phyloP scores from a whole-genome alignment of 2,888 invertebrate species.

The Cordilura impudica region DNA sequence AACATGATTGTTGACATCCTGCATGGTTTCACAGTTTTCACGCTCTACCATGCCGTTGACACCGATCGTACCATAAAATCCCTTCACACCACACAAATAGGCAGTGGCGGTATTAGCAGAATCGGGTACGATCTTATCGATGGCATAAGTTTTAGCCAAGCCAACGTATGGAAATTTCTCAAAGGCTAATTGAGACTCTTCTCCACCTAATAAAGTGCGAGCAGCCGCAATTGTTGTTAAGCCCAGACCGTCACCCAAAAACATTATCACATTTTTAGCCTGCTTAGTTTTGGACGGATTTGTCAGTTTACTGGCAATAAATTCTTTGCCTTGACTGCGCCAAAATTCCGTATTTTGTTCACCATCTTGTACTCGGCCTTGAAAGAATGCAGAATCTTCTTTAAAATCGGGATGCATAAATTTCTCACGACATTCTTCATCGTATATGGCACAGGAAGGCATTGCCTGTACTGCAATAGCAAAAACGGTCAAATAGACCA shows the following conservation, averaged over 20 bases:
- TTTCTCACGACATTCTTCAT: constrained; percentile 69
- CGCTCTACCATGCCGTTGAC: constrained; percentile 83
- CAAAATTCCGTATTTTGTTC: constrained; percentile 70
- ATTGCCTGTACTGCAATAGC: constrained; percentile 37
- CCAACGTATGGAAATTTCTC: constrained; percentile 87
- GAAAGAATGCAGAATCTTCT: neutral
- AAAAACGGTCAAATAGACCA: neutral
- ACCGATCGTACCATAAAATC: constrained; percentile 83
- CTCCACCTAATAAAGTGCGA: constrained; percentile 86
- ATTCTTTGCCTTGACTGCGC: constrained; percentile 67
- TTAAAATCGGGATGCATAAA: constrained; percentile 71
- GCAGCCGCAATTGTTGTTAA: constrained; percentile 88
- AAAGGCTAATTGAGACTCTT: constrained; percentile 84
- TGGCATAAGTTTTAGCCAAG: constrained; percentile 85
- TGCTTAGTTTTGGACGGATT: constrained; percentile 74
- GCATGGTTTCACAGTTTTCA: constrained; percentile 82
- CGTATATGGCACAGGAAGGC: constrained; percentile 66
- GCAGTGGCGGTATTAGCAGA: constrained; percentile 82
- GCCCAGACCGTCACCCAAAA: constrained; percentile 93
- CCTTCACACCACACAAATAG: constrained; percentile 82
- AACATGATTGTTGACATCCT: constrained; percentile 81
- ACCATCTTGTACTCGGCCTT: constrained; percentile 14
- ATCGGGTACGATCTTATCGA: constrained; percentile 85
- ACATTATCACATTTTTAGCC: constrained; percentile 88
- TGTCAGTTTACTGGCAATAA: constrained; percentile 70